A percentile compares a stretch with the other conserved stretches of the same genome.
These are phyloP conservation scores for Bubo scandiacus DNA, from an alignment of 2,113 vertebrate genomes.

Conservation along the genomic window DNA sequence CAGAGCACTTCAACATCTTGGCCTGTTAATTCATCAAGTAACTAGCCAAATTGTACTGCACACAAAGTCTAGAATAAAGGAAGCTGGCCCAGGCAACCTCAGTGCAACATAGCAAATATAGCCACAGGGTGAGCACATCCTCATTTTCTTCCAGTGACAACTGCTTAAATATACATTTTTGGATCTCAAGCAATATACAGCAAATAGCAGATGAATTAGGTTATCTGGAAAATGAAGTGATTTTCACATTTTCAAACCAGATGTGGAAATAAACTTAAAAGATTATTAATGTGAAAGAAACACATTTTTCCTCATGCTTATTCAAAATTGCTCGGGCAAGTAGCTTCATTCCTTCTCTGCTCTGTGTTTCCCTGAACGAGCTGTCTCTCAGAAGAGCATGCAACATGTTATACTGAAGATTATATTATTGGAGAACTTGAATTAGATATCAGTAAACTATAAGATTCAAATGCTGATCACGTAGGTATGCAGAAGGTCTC, in stretches of 20 bases:
- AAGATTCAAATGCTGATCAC: neutral
- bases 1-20: slow-evolving; percentile 18
- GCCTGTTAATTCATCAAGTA: neutral
- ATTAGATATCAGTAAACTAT: neutral
- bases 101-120: neutral
- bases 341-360: neutral
- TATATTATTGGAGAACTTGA: neutral
- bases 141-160: neutral
- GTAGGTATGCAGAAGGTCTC: neutral
- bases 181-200: neutral
- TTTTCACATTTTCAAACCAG: neutral
- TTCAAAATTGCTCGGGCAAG: neutral
- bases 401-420: neutral
- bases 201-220: neutral
- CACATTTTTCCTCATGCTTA: rapidly evolving
- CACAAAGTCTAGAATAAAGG: neutral
- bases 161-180: neutral
- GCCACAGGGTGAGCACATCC: neutral
- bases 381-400: neutral
- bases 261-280: neutral
- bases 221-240: neutral
- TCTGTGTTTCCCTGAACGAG: neutral
- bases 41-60: neutral
- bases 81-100: neutral
- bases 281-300: neutral